Evolutionary conservation across 2,113 vertebrate species (phyloP).

Genomic region (Geococcyx californianus): DNA sequence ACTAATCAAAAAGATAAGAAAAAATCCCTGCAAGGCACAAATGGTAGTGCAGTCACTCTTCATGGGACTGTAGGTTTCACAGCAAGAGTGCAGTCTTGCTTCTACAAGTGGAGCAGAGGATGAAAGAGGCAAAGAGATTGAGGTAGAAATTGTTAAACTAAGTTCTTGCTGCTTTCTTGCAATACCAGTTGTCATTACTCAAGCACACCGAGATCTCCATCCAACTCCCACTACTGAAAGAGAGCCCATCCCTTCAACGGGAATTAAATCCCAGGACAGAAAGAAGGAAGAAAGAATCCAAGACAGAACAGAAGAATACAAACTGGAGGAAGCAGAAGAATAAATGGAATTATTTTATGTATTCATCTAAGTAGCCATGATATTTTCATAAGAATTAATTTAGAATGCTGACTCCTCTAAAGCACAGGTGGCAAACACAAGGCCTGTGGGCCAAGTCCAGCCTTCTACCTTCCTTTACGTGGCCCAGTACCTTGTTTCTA

Average conservation of each 20-base stretch:
- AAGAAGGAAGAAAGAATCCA: background rate
- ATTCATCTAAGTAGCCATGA: background rate
- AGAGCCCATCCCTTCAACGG: background rate
- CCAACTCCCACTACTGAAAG: background rate
- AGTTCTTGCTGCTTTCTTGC: background rate
- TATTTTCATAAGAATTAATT: background rate
- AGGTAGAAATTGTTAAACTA: background rate
- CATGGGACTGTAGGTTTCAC: background rate
- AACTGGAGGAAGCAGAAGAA: background rate
- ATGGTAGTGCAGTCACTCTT: background rate
- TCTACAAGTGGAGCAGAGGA: rapidly evolving
- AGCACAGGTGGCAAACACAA: too few relatives aligned
- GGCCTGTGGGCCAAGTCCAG: too few relatives aligned
- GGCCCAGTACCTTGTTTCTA: too few relatives aligned
- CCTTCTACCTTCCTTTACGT: too few relatives aligned
- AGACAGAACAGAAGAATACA: background rate
- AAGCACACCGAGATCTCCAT: background rate
- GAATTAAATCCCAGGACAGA: background rate
- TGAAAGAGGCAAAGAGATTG: background rate
- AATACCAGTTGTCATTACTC: background rate
- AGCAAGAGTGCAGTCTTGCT: background rate
- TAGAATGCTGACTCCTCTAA: background rate
- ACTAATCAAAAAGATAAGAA: background rate
- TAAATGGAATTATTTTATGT: background rate
- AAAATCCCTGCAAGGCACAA: background rate